These are phyloP conservation scores for Meliscaeva auricollis DNA, from an alignment of 2,888 invertebrate species.

Conservation along the genomic window DNA sequence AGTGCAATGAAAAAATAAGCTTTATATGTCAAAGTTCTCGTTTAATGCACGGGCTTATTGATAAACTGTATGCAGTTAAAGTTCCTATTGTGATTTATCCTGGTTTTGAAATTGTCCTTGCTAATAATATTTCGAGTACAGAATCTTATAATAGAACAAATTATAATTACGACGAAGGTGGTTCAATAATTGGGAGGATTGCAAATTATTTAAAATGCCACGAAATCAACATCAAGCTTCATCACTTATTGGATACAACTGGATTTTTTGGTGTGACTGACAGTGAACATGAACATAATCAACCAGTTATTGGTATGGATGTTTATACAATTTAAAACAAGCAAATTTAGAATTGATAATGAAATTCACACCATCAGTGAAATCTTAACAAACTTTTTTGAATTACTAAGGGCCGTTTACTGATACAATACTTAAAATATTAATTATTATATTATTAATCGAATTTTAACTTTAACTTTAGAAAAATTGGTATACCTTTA, in stretches of 20 bases:
- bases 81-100: conserved; percentile 81
- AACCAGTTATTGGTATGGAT: conserved; percentile 28
- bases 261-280: conserved; percentile 44
- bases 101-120: conserved; percentile 82
- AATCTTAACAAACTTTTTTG: no score
- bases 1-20: conserved; percentile 76
- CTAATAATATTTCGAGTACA: conserved; percentile 78
- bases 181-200: conserved; percentile 84
- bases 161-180: not conserved
- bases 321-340: not conserved
- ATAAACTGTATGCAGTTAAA: conserved; percentile 84
- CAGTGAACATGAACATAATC: conserved; percentile 74
- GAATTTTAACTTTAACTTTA: no score
- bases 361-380: no score
- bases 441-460: no score
- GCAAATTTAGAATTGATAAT: not conserved
- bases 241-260: conserved; percentile 88
- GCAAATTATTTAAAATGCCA: conserved; percentile 89
- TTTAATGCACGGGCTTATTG: conserved; percentile 85
- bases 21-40: conserved; percentile 85
- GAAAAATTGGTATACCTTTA: no score
- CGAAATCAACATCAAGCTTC: conserved; percentile 89
- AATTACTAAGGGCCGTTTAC: no score
- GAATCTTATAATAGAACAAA: conserved; percentile 34
- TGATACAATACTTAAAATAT: no score